Conservation (phyloP, 2,113 vertebrate genomes). For the Myodes glareolus region DNA sequence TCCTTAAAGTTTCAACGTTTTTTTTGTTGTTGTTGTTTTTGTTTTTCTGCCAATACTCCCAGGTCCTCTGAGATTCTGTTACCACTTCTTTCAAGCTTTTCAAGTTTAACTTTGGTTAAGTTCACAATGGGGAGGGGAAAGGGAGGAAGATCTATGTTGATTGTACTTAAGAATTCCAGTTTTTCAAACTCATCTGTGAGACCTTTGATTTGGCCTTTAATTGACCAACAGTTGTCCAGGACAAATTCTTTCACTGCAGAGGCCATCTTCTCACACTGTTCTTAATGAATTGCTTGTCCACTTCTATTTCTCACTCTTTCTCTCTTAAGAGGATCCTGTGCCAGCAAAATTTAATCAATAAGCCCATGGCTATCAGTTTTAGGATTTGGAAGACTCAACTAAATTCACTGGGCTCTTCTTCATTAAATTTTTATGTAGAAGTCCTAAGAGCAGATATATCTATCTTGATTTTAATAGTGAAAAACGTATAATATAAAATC, state of each 20-base stretch:
- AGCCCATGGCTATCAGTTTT: neutral
- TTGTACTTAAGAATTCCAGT: slow-evolving; percentile 98
- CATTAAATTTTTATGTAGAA: slow-evolving; percentile 40
- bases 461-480: slow-evolving; percentile 48
- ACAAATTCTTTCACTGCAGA: slow-evolving; percentile 96
- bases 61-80: slow-evolving; percentile 99
- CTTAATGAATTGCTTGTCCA: neutral
- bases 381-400: neutral
- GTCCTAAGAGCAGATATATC: neutral
- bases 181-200: slow-evolving; percentile 97
- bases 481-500: neutral
- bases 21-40: no score
- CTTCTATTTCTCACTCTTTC: neutral
- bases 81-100: slow-evolving; percentile 98
- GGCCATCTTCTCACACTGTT: neutral
- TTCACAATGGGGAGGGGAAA: slow-evolving; percentile 92
- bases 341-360: neutral
- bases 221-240: slow-evolving; percentile 96
- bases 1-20: slow-evolving; percentile 98
- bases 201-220: slow-evolving; percentile 96
- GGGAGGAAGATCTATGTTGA: slow-evolving; percentile 90
- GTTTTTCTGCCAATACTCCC: slow-evolving; percentile 94
- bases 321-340: neutral
- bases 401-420: neutral
- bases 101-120: slow-evolving; percentile 97